Base-by-base conservation (phyloP, 2,113 vertebrate genomes). In the Acanthisitta chloris region DNA sequence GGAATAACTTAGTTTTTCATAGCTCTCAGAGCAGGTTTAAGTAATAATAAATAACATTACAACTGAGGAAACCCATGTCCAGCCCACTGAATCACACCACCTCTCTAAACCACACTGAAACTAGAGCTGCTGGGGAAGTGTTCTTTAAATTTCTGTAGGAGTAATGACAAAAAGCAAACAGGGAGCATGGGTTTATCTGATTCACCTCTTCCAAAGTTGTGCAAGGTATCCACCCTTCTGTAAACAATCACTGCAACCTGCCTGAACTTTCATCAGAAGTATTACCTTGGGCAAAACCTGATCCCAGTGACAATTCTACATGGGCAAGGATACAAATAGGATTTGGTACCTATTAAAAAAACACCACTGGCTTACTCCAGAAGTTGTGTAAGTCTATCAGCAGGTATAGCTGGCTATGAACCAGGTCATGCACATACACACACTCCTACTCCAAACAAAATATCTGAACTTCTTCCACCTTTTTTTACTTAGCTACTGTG, bases 71-170 rank as follows among this genome's bases (percentile, higher is more conserved):
- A 74, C 69, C 31, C 20, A 36, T 49, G 73, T 95, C 86, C 94
- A 91, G 61, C 73, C 61, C 0, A 1, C 36, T 95, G 91, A 89
- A 94, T 79, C 89, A 97, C 81, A 91, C 36, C 59, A 12, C 88
- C 92, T 91, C 92, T 65, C 80, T 65, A 94, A 95, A 94, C 91
- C 86, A 92, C 88, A 94, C 3, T 57, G 86, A 94, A 86, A 96
- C 74, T 28, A 81, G 69, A 89, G 81, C 65, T 89, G 73, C 57
- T 87, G 57, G 48, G 6, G 5, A 91, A 79, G 54, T 12, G 65
- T 74, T 72, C 69, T 94, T 96, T 73, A 90, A 70, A 91, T 87
- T 83, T 96, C 83, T 94, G 92, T 88, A 78, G 94, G 92, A 97
- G 94, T 93, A 8, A 3, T 29, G 69, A 74, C 66, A 95, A 90